Conservation (phyloP, 2,113 vertebrate species). For the Saccopteryx bilineata region DNA sequence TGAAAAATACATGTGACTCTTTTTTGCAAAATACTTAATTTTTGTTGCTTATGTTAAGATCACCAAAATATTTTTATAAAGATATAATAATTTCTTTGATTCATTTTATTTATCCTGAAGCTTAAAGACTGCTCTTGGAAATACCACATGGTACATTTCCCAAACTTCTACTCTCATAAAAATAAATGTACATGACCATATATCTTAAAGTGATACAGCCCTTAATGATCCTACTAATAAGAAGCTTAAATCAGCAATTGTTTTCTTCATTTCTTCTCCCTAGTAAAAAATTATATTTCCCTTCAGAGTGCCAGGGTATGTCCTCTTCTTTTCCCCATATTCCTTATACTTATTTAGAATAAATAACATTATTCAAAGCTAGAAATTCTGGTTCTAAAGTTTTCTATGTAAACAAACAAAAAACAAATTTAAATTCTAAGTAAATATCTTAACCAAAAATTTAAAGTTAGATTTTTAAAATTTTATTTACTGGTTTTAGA, state of each 20-base stretch:
- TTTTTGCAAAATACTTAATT: slow-evolving; percentile 78
- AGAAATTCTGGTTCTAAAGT: slow-evolving; percentile 1
- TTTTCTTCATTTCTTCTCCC: not conserved
- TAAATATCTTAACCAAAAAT: not conserved
- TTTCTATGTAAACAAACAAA: not conserved
- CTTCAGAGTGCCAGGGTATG: not conserved
- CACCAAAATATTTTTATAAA: slow-evolving; percentile 80
- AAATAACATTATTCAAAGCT: slow-evolving; percentile 10
- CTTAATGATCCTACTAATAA: not conserved
- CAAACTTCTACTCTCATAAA: slow-evolving; percentile 76
- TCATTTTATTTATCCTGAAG: slow-evolving; percentile 78
- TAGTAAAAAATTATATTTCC: not conserved
- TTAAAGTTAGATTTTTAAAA: not conserved
- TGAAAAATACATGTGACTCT: slow-evolving; percentile 81
- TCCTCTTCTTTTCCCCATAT: not conserved
- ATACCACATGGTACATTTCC: slow-evolving; percentile 42
- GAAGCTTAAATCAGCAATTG: not conserved
- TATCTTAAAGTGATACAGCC: not conserved
- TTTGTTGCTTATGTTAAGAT: slow-evolving; percentile 85
- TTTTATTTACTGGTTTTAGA: too few species aligned
- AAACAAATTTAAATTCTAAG: not conserved
- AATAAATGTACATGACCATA: slow-evolving; percentile 65
- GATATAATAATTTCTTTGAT: slow-evolving; percentile 82
- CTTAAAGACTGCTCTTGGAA: slow-evolving; percentile 73
- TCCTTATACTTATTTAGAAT: not conserved